Evolutionary conservation across 2,888 invertebrate genomes (phyloP).

Genomic region (Psococerastis gibbosa): DNA sequence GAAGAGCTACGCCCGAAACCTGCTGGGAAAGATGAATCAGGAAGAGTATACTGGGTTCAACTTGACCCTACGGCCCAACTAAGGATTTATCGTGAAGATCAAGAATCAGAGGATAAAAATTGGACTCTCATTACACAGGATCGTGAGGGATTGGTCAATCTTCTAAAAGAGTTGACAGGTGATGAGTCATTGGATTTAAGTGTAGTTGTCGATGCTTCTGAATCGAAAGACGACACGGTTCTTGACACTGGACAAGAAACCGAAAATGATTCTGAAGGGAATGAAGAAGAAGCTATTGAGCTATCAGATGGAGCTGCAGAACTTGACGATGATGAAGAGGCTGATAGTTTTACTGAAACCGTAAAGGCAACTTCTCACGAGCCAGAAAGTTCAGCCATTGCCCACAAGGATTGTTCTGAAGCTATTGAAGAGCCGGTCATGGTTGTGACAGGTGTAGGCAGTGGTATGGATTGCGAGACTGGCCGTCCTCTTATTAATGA

Average conservation of each 20-base stretch:
- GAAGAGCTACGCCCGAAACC: conserved; percentile 71
- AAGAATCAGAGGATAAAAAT: conserved; percentile 88
- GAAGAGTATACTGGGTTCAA: conserved; percentile 88
- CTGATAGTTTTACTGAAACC: conserved; percentile 20
- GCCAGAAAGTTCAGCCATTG: conserved; percentile 10
- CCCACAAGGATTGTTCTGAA: conserved; percentile 32
- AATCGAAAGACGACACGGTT: conserved; percentile 35
- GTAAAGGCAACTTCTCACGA: conserved; percentile 13
- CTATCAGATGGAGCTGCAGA: conserved; percentile 12
- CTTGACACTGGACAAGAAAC: conserved; percentile 25
- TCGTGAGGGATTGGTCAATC: conserved; percentile 57
- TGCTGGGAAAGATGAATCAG: conserved; percentile 76
- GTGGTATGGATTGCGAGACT: conserved; percentile 43
- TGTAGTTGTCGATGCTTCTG: conserved; percentile 22
- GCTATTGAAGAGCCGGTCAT: conserved; percentile 55
- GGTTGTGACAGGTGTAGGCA: conserved; percentile 47
- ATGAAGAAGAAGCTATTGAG: conserved; percentile 13
- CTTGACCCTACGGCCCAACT: conserved; percentile 75
- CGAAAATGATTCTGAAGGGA: conserved; percentile 14
- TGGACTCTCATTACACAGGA: conserved; percentile 85
- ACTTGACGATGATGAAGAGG: conserved; percentile 25
- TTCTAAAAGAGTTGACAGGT: conserved; percentile 49
- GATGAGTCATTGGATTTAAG: conserved; percentile 11
- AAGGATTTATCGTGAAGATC: conserved; percentile 83
- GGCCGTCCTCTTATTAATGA: conserved; percentile 21